A percentile compares a stretch with the other conserved stretches of the same genome.
Evolutionary conservation across 2,797 vertebrate genomes (phyloP).

Genomic region (Helostoma temminkii): DNA sequence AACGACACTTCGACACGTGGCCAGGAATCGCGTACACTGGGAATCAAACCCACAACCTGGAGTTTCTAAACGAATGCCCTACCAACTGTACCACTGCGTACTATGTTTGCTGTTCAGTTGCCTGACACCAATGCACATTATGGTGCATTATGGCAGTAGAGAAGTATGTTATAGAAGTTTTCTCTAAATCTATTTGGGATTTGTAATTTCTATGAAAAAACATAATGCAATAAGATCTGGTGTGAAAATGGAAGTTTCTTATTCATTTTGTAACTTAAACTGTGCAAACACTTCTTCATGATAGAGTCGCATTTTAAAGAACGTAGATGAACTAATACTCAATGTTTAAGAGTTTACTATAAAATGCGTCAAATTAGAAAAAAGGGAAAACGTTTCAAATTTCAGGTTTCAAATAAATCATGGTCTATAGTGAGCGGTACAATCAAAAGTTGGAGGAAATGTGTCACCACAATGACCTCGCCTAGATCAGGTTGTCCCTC

Average conservation of each 20-base stretch:
- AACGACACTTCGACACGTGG: too few relatives aligned
- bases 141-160: background rate
- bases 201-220: too few relatives aligned
- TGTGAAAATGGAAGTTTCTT: background rate
- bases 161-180: background rate
- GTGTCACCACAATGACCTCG: slow-evolving; percentile 19
- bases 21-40: too few relatives aligned
- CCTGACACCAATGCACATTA: background rate
- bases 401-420: slow-evolving; percentile 3
- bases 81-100: too few relatives aligned
- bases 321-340: background rate
- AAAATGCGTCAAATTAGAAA: background rate
- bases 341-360: slow-evolving; percentile 21
- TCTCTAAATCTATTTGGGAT: background rate
- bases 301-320: background rate
- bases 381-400: background rate
- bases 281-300: too few relatives aligned
- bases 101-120: background rate
- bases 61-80: too few relatives aligned
- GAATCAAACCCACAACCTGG: too few relatives aligned
- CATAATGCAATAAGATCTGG: background rate
- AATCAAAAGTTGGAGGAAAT: slow-evolving; percentile 19
- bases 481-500: slow-evolving; percentile 26
- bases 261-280: too few relatives aligned
- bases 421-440: background rate